Base-by-base conservation (phyloP, 1,140 invertebrate genomes). In the Procambarus clarkii region DNA sequence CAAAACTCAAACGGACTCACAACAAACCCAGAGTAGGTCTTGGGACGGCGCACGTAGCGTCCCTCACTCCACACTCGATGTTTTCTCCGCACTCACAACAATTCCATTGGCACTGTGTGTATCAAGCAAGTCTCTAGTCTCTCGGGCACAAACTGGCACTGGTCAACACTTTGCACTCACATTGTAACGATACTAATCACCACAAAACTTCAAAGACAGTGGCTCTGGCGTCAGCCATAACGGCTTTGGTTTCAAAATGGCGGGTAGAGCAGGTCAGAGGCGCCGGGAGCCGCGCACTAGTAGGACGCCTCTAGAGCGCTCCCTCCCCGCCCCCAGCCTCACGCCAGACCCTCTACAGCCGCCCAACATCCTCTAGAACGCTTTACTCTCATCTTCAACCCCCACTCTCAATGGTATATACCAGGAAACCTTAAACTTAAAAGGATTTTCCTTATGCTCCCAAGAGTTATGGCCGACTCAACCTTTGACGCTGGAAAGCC, bases 231-330 rank as follows among this genome's bases (percentile, higher is more conserved):
- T 91, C 90, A 60, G 90, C 90, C 90, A 91, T 91, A 86, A 91
- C 90, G 83, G 90, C 90, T 91, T 91, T 45, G 90, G 90, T 80
- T 91, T 91, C 90, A 91, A 91, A 91, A 91, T 91, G 90, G 90
- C 90, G 90, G 90, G 90, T 54, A 18, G 77, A 45, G 54, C 8
- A 48, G 50, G 54, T 80, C 76, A 86, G 82, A 86, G 83, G 44
- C 83, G 84, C 90, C 90, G 90, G 90, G 90, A 79, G 60, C 90
- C 83, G 90, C 90, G 84, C 81, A 83, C 81, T 58, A 71, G 71
- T 8, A 91, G 74, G 81, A 86, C 90, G 90, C 83, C 83, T 69
- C 78, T 46, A 60, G 45, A 50, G 54, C 82, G 76, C 83, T 76
- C 76, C 60, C 89, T 45, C 74, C 77, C 34, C 21, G 2, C 50